A percentile compares a stretch with the other conserved stretches of the same genome.
Evolutionary conservation across 2,113 vertebrate species (phyloP).

Genomic region (Phalacrocorax pelagicus): DNA sequence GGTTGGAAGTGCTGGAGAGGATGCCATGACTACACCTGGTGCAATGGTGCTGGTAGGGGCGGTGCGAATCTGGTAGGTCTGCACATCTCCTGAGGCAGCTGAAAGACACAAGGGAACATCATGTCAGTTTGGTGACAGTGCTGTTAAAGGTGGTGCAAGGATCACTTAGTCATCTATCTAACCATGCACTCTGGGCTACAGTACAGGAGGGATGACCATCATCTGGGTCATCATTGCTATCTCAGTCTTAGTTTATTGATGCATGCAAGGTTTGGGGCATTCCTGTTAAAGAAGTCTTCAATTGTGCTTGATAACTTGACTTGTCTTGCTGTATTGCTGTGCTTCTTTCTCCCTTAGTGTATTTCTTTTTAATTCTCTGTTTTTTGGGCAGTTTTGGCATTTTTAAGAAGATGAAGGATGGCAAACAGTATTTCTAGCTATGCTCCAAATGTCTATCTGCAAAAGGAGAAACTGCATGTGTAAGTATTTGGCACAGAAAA

Average conservation of each 20-base stretch:
- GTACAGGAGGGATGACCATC: background rate
- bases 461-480: background rate
- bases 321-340: background rate
- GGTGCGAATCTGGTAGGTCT: conserved; percentile 97
- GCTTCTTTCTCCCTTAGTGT: background rate
- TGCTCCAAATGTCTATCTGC: background rate
- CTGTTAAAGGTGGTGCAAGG: background rate
- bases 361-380: background rate
- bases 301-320: background rate
- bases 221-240: background rate
- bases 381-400: conserved; percentile 45
- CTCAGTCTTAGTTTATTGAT: background rate
- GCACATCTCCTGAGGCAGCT: conserved; percentile 96
- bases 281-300: background rate
- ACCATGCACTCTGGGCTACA: background rate
- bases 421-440: conserved; percentile 1
- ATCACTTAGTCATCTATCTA: background rate
- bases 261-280: background rate
- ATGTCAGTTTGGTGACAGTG: background rate
- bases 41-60: conserved; percentile 90
- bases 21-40: conserved; percentile 94
- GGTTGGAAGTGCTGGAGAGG: conserved; percentile 87
- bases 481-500: background rate
- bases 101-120: background rate
- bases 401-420: conserved; percentile 37